phyloP scores from a whole-genome alignment of 1,140 invertebrate genomes.

The Helicoverpa zea region DNA sequence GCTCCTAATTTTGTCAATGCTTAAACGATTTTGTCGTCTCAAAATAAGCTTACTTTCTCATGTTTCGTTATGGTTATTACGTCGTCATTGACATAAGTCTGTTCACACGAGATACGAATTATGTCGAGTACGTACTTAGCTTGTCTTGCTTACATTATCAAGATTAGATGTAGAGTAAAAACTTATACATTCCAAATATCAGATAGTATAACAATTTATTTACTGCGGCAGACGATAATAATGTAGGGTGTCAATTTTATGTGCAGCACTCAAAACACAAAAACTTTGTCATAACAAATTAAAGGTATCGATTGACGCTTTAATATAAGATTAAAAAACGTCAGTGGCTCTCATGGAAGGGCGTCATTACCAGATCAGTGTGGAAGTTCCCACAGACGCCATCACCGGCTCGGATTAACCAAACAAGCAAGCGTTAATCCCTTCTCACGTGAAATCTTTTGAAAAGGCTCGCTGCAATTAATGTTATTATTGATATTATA shows the following conservation, averaged over 20 bases:
- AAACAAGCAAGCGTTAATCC: constrained; percentile 77
- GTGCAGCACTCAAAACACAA: background rate
- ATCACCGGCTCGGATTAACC: constrained; percentile 68
- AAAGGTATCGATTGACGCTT: background rate
- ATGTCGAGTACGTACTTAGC: constrained; percentile 3
- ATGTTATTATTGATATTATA: constrained; percentile 68
- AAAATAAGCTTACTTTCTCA: constrained; percentile 70
- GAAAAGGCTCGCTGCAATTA: constrained; percentile 73
- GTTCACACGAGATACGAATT: constrained; percentile 27
- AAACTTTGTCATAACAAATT: background rate
- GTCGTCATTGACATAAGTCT: constrained; percentile 38
- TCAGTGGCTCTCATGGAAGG: constrained; percentile 36
- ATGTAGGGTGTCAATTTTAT: too few species aligned
- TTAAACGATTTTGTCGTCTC: constrained; percentile 38
- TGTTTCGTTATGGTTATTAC: constrained; percentile 56
- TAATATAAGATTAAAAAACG: constrained; percentile 37
- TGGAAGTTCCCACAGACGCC: constrained; percentile 65
- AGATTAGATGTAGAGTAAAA: background rate
- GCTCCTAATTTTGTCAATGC: constrained; percentile 64
- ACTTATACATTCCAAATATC: background rate
- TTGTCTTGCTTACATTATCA: background rate
- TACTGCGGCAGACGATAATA: background rate
- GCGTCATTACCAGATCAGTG: constrained; percentile 64
- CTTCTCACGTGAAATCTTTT: constrained; percentile 76
- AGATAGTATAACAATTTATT: constrained; percentile 1